phyloP scores from a whole-genome alignment of 2,113 vertebrate species.

The Herpailurus yagouaroundi region DNA sequence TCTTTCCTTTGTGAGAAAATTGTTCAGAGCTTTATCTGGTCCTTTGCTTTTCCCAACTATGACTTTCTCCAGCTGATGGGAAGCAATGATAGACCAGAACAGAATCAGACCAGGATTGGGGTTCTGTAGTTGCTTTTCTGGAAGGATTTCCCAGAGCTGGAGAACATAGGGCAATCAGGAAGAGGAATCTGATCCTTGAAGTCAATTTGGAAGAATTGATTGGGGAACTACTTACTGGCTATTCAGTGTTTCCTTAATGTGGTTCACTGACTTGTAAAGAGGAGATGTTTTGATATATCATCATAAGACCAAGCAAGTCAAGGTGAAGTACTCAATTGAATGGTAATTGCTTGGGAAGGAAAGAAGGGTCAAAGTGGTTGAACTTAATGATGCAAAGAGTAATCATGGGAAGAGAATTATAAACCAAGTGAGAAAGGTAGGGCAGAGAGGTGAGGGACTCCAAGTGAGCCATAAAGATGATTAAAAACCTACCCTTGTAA shows the following conservation, averaged over 20 bases:
- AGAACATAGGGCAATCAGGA: neutral
- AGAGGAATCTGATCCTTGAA: neutral
- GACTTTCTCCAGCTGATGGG: neutral
- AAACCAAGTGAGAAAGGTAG: conserved; percentile 19
- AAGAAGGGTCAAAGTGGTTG: conserved; percentile 58
- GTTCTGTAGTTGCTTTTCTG: neutral
- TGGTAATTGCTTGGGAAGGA: conserved; percentile 57
- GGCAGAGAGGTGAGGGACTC: conserved; percentile 17
- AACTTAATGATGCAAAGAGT: conserved; percentile 70
- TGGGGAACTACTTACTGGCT: neutral
- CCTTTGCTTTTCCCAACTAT: neutral
- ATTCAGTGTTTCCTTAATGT: neutral
- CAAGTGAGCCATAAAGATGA: neutral
- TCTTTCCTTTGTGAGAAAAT: conserved; percentile 18
- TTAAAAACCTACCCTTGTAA: neutral
- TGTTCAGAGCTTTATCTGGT: neutral
- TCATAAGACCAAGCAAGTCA: conserved; percentile 30
- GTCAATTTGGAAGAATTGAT: neutral
- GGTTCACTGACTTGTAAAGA: conserved; percentile 44
- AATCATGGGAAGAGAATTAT: conserved; percentile 51
- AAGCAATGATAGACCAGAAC: neutral
- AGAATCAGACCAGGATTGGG: neutral
- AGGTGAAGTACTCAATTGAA: conserved; percentile 37
- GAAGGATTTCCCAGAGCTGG: neutral
- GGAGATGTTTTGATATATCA: conserved; percentile 49